Conservation (phyloP, 2,113 vertebrate genomes). For the Podarcis muralis region DNA sequence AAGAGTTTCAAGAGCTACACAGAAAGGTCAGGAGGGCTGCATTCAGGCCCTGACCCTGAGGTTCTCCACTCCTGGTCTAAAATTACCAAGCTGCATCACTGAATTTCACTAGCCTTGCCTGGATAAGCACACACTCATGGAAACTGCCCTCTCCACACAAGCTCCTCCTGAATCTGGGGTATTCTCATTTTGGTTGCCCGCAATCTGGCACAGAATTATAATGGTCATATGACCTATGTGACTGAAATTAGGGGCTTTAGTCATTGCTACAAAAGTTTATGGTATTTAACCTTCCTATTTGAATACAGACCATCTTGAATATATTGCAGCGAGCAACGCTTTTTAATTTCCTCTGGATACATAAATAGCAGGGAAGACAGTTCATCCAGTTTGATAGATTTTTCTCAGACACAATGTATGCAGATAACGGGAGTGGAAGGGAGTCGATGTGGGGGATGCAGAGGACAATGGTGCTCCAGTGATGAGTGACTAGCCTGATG, state of each 20-base stretch:
- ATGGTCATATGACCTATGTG: neutral
- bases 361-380: neutral
- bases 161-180: neutral
- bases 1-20: too few relatives aligned
- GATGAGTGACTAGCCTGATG: neutral
- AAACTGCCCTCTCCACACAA: neutral
- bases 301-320: neutral
- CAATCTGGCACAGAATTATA: neutral
- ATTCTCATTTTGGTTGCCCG: too few relatives aligned
- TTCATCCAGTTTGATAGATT: neutral
- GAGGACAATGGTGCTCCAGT: neutral
- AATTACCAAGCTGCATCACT: too few relatives aligned
- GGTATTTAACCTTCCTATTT: neutral
- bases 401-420: slow-evolving; percentile 1
- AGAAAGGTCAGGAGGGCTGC: too few relatives aligned
- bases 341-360: neutral
- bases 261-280: neutral
- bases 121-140: too few relatives aligned
- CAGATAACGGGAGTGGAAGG: neutral
- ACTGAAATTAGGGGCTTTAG: neutral
- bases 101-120: too few relatives aligned
- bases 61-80: too few relatives aligned
- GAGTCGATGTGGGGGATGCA: neutral
- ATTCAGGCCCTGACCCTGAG: too few relatives aligned
- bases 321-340: neutral